These are phyloP conservation scores for Cephus nigrinus DNA, from an alignment of 2,888 invertebrate genomes.

Conservation along the genomic window DNA sequence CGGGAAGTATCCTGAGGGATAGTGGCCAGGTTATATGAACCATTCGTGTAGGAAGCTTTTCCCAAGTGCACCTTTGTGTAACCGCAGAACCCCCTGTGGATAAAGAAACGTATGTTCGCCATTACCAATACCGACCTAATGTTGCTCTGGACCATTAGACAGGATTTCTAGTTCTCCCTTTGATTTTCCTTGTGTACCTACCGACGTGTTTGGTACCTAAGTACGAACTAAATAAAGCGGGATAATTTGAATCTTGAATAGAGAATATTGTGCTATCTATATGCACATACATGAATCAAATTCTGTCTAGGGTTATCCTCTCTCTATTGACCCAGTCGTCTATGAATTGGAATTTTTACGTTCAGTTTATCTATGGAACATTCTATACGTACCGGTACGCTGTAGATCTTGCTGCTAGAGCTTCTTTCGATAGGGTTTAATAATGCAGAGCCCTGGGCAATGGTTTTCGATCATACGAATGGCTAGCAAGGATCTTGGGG, in stretches of 20 bases:
- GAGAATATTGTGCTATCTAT: not conserved
- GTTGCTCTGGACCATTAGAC: not conserved
- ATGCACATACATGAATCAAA: not conserved
- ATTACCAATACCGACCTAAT: not conserved
- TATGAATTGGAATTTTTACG: not conserved
- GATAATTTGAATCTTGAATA: not conserved
- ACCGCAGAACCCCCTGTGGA: constrained; percentile 11
- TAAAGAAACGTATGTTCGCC: not conserved
- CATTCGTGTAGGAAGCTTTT: not conserved
- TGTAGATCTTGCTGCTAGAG: not conserved
- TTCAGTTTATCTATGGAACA: not conserved
- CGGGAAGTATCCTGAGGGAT: not conserved
- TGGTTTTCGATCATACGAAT: constrained; percentile 29
- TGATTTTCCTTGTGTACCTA: not conserved
- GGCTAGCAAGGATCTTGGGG: not conserved
- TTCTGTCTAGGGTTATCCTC: not conserved
- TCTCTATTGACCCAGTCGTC: not conserved
- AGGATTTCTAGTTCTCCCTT: not conserved
- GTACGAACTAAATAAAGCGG: not conserved
- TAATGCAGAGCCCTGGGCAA: constrained; percentile 31
- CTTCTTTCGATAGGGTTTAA: constrained; percentile 30
- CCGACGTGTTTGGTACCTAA: not conserved
- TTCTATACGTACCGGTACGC: not conserved
- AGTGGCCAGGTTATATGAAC: not conserved
- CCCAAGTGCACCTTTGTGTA: constrained; percentile 21